A percentile compares a stretch with the other conserved stretches of the same genome.
Evolutionary conservation across 2,113 vertebrate genomes (phyloP).

Genomic region (Peromyscus californicus): DNA sequence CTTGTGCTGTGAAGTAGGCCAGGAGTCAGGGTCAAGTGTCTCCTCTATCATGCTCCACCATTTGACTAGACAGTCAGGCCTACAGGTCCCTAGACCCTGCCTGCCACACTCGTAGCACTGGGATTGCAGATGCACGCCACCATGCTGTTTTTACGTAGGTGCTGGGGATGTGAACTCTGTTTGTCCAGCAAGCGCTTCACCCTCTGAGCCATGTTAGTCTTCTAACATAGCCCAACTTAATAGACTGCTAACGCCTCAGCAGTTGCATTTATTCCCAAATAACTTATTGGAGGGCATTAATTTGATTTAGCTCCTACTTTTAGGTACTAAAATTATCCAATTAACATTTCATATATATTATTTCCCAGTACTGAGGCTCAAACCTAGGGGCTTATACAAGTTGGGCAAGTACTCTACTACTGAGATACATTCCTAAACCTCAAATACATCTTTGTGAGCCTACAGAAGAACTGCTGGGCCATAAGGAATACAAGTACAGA

Average conservation of each 20-base stretch:
- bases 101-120: neutral
- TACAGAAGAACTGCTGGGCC: neutral
- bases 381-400: neutral
- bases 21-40: neutral
- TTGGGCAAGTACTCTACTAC: neutral
- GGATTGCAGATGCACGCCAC: neutral
- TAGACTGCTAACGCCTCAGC: neutral
- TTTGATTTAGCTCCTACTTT: neutral
- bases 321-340: neutral
- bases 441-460: neutral
- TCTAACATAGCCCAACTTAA: neutral
- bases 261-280: neutral
- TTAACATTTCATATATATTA: neutral
- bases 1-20: no score
- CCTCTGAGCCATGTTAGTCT: neutral
- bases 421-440: neutral
- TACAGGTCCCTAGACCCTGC: neutral
- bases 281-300: neutral
- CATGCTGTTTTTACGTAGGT: neutral
- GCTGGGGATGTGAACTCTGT: neutral
- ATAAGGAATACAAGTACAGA: neutral
- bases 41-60: neutral
- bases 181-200: neutral
- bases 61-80: neutral
- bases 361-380: neutral